Base-by-base conservation (phyloP, 2,888 invertebrate genomes). In the Pegoplata infirma region DNA sequence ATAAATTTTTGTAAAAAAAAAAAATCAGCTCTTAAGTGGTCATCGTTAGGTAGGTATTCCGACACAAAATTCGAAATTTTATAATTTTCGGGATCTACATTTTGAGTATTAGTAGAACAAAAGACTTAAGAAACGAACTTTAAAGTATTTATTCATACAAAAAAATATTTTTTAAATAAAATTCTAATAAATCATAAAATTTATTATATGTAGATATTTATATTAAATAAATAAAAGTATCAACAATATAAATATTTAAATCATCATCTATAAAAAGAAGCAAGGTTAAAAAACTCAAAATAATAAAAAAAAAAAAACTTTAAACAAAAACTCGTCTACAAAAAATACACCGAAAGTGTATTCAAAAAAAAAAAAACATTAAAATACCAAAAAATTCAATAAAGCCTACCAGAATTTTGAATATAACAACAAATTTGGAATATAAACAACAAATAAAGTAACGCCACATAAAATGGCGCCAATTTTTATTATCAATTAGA, bases 401-500 rank as follows among this genome's bases (percentile, higher is more conserved):
- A 16, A 23, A 12, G 46, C 46, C 59, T 46, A 25, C 32, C 25
- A 16, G 1, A 16, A 28, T 25, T 8, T 28, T 32, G 1, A 28
- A 6, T 8, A 5, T 28, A 28, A 28, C 28, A 28, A 28, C 28
- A 28, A 28, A 28, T n/a, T n/a, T 5, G 6, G 28, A 17, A n/a
- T n/a, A n/a, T n/a, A n/a, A n/a, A n/a, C n/a, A n/a, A 17, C 40
- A 21, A 5, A 19, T 25, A n/a, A 46, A 44, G 7, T 32, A 40
- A 68, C 36, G 25, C 21, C 14, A 40, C n/a, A 51, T 59, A 59
- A 23, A 28, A 53, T 61, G 61, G 69, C 61, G 69, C 44, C 59
- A 61, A 71, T 21, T 46, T 68, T 46, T 46, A 55, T 58, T 53
- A 51, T 53, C 53, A 59, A 61, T 61, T 53, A 61, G 25, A 61